A percentile compares a stretch with the other conserved stretches of the same genome.
These are phyloP conservation scores for Nephrotoma appendiculata DNA, from an alignment of 2,888 invertebrate genomes.

Conservation along the genomic window DNA sequence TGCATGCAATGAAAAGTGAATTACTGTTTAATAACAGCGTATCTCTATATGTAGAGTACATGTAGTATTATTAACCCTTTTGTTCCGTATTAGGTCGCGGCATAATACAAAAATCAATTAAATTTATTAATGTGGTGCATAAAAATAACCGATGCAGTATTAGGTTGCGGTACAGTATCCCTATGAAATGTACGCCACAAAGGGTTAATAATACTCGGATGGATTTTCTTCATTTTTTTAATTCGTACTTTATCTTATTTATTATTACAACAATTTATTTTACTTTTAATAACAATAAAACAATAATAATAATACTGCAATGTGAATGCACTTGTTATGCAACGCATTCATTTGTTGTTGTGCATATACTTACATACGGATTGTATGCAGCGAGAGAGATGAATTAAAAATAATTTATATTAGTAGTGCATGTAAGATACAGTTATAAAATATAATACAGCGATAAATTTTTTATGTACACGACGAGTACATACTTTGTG, in stretches of 20 bases:
- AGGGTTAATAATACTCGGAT: not conserved
- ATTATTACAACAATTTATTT: not conserved
- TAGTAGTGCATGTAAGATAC: not conserved
- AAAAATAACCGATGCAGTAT: not conserved
- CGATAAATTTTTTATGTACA: not conserved
- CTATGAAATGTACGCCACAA: not conserved
- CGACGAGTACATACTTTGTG: too few relatives aligned
- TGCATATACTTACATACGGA: not conserved
- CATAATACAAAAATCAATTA: not conserved
- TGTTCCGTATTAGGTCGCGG: not conserved
- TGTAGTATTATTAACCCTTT: not conserved
- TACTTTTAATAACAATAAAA: not conserved
- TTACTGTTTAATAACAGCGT: not conserved
- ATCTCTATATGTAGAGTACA: not conserved
- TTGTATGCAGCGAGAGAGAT: not conserved
- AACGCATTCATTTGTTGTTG: not conserved
- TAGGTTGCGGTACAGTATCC: not conserved
- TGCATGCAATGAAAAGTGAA: not conserved
- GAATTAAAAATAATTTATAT: not conserved
- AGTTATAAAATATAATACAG: not conserved
- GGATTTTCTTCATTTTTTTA: not conserved
- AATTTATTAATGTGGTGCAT: not conserved
- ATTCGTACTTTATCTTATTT: not conserved
- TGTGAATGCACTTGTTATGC: conserved; percentile 8
- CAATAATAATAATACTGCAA: conserved; percentile 3